Conservation (phyloP, 2,888 invertebrate species). For the Pollenia amentaria region DNA sequence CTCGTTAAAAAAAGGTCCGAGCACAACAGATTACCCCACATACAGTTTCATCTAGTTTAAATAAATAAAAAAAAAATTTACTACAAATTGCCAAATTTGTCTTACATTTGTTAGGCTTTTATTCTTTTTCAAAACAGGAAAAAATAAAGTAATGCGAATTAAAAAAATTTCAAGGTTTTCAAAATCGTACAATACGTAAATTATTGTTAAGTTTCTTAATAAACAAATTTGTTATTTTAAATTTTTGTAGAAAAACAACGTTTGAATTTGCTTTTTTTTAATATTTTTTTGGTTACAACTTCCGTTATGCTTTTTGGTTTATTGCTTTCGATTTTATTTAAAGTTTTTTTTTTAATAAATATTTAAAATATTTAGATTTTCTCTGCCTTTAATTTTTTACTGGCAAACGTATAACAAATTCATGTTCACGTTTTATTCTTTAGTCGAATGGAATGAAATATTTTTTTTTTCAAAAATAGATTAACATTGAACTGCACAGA, state of each 20-base stretch:
- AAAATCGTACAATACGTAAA: neutral
- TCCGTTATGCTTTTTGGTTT: neutral
- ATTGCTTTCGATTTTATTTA: slow-evolving; percentile 5
- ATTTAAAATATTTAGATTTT: neutral
- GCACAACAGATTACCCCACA: neutral
- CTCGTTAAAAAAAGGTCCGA: neutral
- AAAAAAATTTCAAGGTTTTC: slow-evolving; percentile 31
- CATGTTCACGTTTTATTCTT: slow-evolving; percentile 42
- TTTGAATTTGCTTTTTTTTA: neutral
- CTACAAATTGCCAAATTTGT: slow-evolving; percentile 48
- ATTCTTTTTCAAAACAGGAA: slow-evolving; percentile 2
- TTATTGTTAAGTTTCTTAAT: neutral
- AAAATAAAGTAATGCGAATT: neutral
- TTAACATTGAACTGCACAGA: no score
- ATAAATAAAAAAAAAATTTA: slow-evolving; percentile 21
- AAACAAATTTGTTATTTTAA: neutral
- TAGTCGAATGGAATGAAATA: slow-evolving; percentile 12
- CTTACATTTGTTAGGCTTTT: slow-evolving; percentile 1
- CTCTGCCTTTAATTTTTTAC: neutral
- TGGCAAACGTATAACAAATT: slow-evolving; percentile 44
- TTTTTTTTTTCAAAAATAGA: neutral
- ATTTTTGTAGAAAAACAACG: neutral
- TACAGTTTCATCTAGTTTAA: slow-evolving; percentile 13
- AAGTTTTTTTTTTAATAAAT: neutral
- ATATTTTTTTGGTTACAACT: neutral